phyloP scores from a whole-genome alignment of 2,888 invertebrate species.

The Apomyelois bistriatella region DNA sequence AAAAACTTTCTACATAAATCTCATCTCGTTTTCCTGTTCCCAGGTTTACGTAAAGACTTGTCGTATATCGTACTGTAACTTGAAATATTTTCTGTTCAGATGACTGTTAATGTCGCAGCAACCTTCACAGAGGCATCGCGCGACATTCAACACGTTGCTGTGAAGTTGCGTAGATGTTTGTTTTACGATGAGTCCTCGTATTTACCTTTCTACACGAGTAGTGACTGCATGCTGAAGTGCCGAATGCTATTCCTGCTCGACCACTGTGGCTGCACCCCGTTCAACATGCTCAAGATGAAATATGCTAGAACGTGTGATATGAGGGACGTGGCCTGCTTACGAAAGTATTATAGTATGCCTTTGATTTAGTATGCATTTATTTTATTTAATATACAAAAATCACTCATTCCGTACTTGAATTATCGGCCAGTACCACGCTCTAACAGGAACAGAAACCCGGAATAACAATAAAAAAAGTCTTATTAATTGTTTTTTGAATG shows the following conservation, averaged over 20 bases:
- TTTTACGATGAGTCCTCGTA: slow-evolving; percentile 77
- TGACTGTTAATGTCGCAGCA: slow-evolving; percentile 62
- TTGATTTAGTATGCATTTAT: neutral
- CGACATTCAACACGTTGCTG: slow-evolving; percentile 64
- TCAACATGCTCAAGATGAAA: slow-evolving; percentile 70
- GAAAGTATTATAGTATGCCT: slow-evolving; percentile 59
- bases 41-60: too few relatives aligned
- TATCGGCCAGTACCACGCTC: too few relatives aligned
- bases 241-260: slow-evolving; percentile 71
- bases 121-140: slow-evolving; percentile 67
- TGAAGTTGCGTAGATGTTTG: slow-evolving; percentile 73
- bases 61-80: too few relatives aligned
- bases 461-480: too few relatives aligned
- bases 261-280: slow-evolving; percentile 79
- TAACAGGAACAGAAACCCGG: too few relatives aligned
- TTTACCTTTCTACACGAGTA: slow-evolving; percentile 74
- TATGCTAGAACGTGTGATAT: slow-evolving; percentile 68
- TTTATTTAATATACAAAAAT: neutral
- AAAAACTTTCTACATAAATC: too few relatives aligned
- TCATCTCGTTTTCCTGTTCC: too few relatives aligned
- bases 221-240: slow-evolving; percentile 80
- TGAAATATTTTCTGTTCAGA: slow-evolving; percentile 33
- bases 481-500: too few relatives aligned
- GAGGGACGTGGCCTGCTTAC: slow-evolving; percentile 71
- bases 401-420: neutral